phyloP scores from a whole-genome alignment of 1,140 invertebrate species.

The Papilio aristodemus region DNA sequence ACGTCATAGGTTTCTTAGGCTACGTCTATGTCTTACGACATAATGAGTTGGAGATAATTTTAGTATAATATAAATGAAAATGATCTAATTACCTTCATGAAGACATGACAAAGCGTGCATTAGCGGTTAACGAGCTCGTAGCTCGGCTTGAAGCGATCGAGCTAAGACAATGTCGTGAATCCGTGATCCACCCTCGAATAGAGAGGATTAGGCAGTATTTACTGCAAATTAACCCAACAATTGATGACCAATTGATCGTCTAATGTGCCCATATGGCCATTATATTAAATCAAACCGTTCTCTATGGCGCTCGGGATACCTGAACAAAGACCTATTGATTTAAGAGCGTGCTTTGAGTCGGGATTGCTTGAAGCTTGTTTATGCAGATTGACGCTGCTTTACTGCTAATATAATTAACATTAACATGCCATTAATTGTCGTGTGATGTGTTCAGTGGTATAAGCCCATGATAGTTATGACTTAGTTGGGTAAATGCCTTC shows the following conservation, averaged over 20 bases:
- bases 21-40: no score
- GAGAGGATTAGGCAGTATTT: constrained; percentile 66
- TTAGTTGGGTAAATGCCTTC: background rate
- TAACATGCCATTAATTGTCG: constrained; percentile 31
- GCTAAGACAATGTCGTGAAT: constrained; percentile 46
- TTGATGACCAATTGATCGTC: constrained; percentile 76
- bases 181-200: constrained; percentile 47
- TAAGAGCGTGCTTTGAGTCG: constrained; percentile 50
- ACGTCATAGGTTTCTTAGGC: no score
- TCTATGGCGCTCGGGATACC: constrained; percentile 57
- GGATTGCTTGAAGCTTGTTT: constrained; percentile 48
- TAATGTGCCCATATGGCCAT: constrained; percentile 70
- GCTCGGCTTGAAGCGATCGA: constrained; percentile 24
- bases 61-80: constrained; percentile 3
- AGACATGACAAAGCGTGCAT: constrained; percentile 1
- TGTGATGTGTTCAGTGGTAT: constrained; percentile 9
- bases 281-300: constrained; percentile 74
- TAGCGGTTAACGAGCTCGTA: constrained; percentile 36
- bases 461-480: constrained; percentile 3
- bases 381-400: constrained; percentile 42
- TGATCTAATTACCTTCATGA: background rate
- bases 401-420: constrained; percentile 34
- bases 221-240: constrained; percentile 75
- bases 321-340: constrained; percentile 74
- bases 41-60: background rate